Evolutionary conservation across 2,888 invertebrate species (phyloP), one percentile per base, ranked within the genome.

Genomic region (Lasioglossum vierecki): DNA sequence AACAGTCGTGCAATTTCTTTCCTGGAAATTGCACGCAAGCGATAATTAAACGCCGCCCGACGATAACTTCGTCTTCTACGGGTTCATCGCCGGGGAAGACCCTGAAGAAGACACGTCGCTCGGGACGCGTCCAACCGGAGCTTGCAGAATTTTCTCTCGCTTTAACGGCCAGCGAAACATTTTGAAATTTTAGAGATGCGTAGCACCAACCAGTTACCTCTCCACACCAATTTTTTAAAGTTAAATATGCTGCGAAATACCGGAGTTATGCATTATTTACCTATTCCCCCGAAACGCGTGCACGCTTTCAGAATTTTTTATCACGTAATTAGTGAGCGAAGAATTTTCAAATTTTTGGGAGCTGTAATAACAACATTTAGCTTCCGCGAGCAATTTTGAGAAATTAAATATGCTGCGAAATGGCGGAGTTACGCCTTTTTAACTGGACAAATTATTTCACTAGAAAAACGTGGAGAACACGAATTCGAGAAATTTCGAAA

Each of bases 1-100:
- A 15, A n/a, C 15, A 26, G 76, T 30, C n/a, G 46, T 22, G 57
- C 63, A 46, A 49, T 66, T 60, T 63, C 60, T 75, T 60, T 41
- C 30, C n/a, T 26, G 41, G 26, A 39, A 63, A 60, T 63, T 75
- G 44, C 75, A 63, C 41, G 26, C 44, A 11, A 75, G 18, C 26
- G 44, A 60, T 75, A 75, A 60, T 75, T 75, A 60, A 75, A 41
- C 30, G 44, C 6, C 44, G 60, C 18, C 26, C 18, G 22, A 4
- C 30, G n/a, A 26, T 44, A 41, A 8, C 39, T 39, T 18, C 8
- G 22, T 0, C 22, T 41, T 70, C 41, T 5, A 13, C 4, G 70
- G 41, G 68, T 39, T 66, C 18, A 18, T 18, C 66, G 22, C 22
- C 0, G 8, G 18, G 35, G 68, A 39, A 68, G 68, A 35, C 39